phyloP scores from a whole-genome alignment of 1,140 invertebrate species.

The Elysia chlorotica region DNA sequence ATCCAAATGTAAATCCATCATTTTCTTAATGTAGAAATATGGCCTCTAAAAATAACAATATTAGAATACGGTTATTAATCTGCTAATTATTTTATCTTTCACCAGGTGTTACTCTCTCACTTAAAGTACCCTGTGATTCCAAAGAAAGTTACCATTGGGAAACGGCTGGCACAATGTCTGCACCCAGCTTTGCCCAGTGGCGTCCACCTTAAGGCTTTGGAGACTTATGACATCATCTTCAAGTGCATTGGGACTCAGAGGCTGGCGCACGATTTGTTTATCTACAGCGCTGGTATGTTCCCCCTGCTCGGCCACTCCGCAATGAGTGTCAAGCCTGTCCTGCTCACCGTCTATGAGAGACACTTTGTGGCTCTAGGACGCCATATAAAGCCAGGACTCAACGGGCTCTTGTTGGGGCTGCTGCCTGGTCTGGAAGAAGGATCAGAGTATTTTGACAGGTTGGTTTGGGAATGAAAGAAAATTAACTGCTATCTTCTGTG shows the following conservation, averaged over 20 bases:
- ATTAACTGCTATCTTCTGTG: too few relatives aligned
- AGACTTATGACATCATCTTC: constrained; percentile 94
- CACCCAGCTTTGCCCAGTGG: constrained; percentile 88
- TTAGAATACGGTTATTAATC: constrained; percentile 1
- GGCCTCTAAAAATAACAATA: neutral
- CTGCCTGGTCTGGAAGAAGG: constrained; percentile 89
- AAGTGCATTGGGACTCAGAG: constrained; percentile 85
- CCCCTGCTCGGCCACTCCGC: constrained; percentile 87
- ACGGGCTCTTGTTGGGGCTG: constrained; percentile 86
- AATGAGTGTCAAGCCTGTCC: constrained; percentile 79
- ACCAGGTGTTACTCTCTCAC: constrained; percentile 75
- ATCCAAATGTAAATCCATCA: too few relatives aligned
- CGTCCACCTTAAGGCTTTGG: constrained; percentile 90
- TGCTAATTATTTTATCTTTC: too few relatives aligned
- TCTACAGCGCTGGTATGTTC: constrained; percentile 83
- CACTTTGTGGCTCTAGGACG: constrained; percentile 87
- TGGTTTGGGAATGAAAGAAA: too few relatives aligned
- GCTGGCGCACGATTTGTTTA: constrained; percentile 83
- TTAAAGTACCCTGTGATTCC: constrained; percentile 88
- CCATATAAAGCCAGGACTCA: constrained; percentile 80
- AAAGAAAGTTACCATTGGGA: constrained; percentile 86
- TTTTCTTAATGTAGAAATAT: too few relatives aligned
- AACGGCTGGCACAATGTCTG: constrained; percentile 92
- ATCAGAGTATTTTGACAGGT: constrained; percentile 87
- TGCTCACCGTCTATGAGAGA: constrained; percentile 88